phyloP scores from a whole-genome alignment of 2,888 invertebrate species.

The Panorpa germanica region DNA sequence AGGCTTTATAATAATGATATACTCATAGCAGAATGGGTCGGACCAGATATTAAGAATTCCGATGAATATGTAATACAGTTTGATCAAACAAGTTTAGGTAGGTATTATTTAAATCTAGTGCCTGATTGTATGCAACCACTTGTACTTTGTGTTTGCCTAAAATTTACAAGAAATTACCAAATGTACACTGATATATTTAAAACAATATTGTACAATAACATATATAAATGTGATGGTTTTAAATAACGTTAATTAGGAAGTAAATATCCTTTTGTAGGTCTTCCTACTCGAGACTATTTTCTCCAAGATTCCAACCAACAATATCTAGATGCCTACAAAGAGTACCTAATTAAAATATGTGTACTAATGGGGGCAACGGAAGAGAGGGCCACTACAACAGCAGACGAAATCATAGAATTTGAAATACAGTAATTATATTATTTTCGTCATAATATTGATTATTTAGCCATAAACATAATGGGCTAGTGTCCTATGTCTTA shows the following conservation, averaged over 20 bases:
- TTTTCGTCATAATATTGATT: neutral
- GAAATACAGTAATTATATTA: conserved; percentile 35
- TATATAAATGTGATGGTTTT: too few species aligned
- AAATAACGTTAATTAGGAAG: too few species aligned
- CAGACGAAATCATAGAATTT: conserved; percentile 56
- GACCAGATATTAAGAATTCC: conserved; percentile 85
- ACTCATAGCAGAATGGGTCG: conserved; percentile 73
- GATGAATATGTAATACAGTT: conserved; percentile 78
- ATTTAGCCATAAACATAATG: neutral
- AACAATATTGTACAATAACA: too few species aligned
- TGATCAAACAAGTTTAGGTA: conserved; percentile 70
- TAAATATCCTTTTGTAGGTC: conserved; percentile 27
- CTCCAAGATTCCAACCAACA: conserved; percentile 43
- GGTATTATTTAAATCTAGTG: too few species aligned
- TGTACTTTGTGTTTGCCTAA: too few species aligned
- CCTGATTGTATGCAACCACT: too few species aligned
- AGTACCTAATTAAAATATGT: conserved; percentile 55
- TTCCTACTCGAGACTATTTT: conserved; percentile 61
- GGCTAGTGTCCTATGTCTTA: too few species aligned
- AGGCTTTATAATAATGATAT: conserved; percentile 72
- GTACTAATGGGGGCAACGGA: conserved; percentile 49
- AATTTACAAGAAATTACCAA: too few species aligned
- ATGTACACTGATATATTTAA: too few species aligned
- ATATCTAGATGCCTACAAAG: conserved; percentile 61
- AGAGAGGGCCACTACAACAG: conserved; percentile 39